Conservation (phyloP, 2,888 invertebrate genomes). For the Ochropleura plecta region DNA sequence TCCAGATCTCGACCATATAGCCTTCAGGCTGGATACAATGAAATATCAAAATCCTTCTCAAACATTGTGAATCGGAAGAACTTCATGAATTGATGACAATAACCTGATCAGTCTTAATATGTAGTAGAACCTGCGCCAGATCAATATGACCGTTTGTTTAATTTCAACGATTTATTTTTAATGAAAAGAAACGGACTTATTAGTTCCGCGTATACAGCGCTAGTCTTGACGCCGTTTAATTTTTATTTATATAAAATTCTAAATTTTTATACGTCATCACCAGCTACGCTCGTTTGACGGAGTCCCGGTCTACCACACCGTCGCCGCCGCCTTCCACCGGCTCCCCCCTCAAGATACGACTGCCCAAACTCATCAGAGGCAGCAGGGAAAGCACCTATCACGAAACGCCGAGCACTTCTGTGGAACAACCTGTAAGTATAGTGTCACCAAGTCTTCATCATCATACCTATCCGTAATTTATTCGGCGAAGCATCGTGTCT, state of each 20-base stretch:
- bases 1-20: not conserved
- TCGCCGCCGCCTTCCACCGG: conserved; percentile 92
- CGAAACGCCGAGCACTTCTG: conserved; percentile 75
- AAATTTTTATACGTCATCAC: not conserved
- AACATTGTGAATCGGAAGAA: not conserved
- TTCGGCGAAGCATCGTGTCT: not conserved
- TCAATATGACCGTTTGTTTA: not conserved
- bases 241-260: not conserved
- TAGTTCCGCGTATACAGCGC: not conserved
- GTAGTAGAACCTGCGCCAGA: not conserved
- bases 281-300: conserved; percentile 93
- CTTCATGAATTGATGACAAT: not conserved
- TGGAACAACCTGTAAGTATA: conserved; percentile 63
- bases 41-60: not conserved
- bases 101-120: not conserved
- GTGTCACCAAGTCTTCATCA: not conserved
- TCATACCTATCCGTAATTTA: not conserved
- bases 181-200: not conserved
- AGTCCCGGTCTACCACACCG: conserved; percentile 94
- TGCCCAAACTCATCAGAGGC: conserved; percentile 80
- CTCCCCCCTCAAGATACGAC: conserved; percentile 82
- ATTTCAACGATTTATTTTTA: not conserved
- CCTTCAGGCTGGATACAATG: not conserved
- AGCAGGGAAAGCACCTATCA: conserved; percentile 72
- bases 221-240: not conserved